These are phyloP conservation scores for Helicoverpa zea DNA, from an alignment of 1,140 invertebrate species.

Conservation along the genomic window DNA sequence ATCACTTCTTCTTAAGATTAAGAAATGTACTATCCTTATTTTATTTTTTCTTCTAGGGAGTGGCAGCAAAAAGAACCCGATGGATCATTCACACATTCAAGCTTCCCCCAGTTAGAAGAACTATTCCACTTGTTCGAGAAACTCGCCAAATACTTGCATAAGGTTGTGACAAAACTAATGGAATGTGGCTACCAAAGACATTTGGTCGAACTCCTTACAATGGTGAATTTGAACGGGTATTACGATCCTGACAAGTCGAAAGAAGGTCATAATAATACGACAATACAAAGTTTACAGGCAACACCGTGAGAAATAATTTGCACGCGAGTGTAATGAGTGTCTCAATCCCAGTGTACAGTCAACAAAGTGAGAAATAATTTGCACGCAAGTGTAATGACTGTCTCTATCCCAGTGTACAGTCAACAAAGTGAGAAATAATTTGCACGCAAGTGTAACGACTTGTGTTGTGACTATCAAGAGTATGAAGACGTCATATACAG, in stretches of 20 bases:
- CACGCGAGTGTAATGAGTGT: neutral
- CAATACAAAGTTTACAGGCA: conserved; percentile 52
- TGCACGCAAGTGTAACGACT: neutral
- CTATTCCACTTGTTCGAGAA: conserved; percentile 82
- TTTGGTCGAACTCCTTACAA: conserved; percentile 79
- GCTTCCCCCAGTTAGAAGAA: conserved; percentile 77
- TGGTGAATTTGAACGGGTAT: conserved; percentile 84
- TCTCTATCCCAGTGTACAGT: conserved; percentile 50
- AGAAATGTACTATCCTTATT: too few species aligned
- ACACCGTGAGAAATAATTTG: neutral
- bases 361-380: neutral
- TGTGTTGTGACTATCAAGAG: neutral
- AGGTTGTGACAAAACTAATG: conserved; percentile 79
- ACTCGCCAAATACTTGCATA: conserved; percentile 81
- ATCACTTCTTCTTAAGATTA: too few species aligned
- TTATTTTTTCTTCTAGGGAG: conserved; percentile 73
- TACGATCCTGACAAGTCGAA: conserved; percentile 76
- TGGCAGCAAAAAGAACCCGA: conserved; percentile 81
- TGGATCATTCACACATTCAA: conserved; percentile 77
- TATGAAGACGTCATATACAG: neutral
- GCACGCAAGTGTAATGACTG: neutral
- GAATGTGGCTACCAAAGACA: conserved; percentile 85
- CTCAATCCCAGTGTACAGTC: conserved; percentile 52
- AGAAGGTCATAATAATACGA: conserved; percentile 60
- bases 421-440: conserved; percentile 12